Evolutionary conservation across 2,113 vertebrate species (phyloP), one percentile per base, ranked within the genome.

Genomic region (Eublepharis macularius): DNA sequence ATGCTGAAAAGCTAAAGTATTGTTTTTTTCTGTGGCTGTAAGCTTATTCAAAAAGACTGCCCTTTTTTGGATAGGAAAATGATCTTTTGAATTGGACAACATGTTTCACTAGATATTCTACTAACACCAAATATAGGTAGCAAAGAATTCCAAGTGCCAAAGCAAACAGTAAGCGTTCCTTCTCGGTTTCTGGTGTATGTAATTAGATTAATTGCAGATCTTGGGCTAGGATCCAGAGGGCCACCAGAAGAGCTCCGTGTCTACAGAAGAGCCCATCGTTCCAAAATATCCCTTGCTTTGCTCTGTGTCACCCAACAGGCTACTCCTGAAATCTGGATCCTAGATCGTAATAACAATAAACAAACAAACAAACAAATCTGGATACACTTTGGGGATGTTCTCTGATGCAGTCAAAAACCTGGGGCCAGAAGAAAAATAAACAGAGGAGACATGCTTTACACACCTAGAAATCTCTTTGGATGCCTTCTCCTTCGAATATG

Each of bases 61-160:
- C 94, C 95, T 95, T 95, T 95, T 95, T 93, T 90, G 95, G 95
- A 63, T 91, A 92, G 95, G 94, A 96, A 96, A 95, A 93, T 88
- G 77, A 91, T 92, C 81, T 88, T 86, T 89, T 92, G 81, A 63
- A 9, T 81, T 93, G 91, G 85, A 89, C 90, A 86, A 13, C 17
- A 66, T 75, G 89, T 70, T 41, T 24, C 84, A 80, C 80, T 90
- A 5, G 24, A 90, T 93, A 94, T 93, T 87, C 29, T 0, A 2
- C 32, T 89, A 68, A 41, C 0, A 86, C 66, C 45, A 80, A 90
- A 85, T 32, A 90, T 85, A 88, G 84, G 54, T 79, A 74, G 10
- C 72, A 19, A 87, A 86, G 19, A 90, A 21, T 16, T 85, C 77
- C 12, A 41, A 39, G 24, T 92, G 86, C 93, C 88, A 93, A 93